These are phyloP conservation scores for Prenolepis imparis DNA, from an alignment of 2,888 invertebrate species.

Conservation along the genomic window DNA sequence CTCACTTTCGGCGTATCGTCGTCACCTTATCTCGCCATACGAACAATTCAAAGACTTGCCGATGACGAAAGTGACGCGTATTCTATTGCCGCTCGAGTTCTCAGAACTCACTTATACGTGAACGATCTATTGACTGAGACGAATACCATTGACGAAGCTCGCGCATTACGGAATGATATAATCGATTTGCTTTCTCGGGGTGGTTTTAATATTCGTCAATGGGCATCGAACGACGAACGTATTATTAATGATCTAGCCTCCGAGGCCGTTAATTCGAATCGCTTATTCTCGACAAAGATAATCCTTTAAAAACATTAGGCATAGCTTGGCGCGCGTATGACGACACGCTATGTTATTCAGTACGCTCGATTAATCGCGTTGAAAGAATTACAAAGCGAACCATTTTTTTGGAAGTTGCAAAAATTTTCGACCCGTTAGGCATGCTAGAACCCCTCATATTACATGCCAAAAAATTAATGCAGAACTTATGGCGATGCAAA, in stretches of 20 bases:
- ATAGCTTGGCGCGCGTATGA: not conserved
- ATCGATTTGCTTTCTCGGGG: too few species aligned
- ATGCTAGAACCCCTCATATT: not conserved
- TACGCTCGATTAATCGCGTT: rapidly evolving
- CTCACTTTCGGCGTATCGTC: too few species aligned
- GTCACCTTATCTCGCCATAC: too few species aligned
- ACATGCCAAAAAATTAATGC: not conserved
- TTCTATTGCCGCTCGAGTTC: too few species aligned
- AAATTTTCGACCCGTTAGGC: not conserved
- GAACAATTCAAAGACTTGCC: too few species aligned
- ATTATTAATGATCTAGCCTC: not conserved
- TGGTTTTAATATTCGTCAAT: not conserved
- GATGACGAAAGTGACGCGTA: too few species aligned
- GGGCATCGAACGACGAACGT: not conserved
- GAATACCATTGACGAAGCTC: too few species aligned
- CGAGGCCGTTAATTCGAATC: not conserved
- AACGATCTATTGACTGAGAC: too few species aligned
- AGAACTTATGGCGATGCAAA: not conserved
- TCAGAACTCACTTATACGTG: too few species aligned
- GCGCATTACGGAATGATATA: too few species aligned
- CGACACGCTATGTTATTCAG: not conserved
- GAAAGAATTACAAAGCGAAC: not conserved
- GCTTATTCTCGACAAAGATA: not conserved
- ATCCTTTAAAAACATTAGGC: not conserved
- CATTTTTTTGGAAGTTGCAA: not conserved